Conservation (phyloP, 2,113 vertebrate species). For the Hemichromis elongatus region DNA sequence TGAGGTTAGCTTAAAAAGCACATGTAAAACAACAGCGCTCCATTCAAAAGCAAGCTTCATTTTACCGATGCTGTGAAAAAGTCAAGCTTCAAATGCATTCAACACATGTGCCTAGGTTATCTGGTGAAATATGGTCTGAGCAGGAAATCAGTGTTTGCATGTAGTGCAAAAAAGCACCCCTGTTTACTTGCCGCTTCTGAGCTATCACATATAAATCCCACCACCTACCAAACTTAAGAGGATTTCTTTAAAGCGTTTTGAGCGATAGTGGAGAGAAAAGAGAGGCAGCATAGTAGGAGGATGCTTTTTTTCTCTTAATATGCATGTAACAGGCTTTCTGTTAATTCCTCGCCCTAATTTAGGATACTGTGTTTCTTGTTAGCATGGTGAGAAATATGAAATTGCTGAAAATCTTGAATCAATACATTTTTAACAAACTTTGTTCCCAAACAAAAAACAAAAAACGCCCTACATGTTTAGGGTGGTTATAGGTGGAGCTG, state of each 20-base stretch:
- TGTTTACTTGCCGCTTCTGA: background rate
- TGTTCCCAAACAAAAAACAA: background rate
- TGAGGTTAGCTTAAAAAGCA: background rate
- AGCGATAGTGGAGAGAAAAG: background rate
- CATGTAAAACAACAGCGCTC: background rate
- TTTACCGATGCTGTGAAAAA: background rate
- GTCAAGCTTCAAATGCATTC: background rate
- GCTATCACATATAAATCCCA: background rate
- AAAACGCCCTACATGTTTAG: background rate
- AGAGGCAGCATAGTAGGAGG: background rate
- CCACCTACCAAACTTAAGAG: background rate
- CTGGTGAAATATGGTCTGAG: background rate
- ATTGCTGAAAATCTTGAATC: background rate
- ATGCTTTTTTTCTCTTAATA: background rate
- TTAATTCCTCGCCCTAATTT: background rate
- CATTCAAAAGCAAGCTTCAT: background rate
- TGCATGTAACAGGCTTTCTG: background rate
- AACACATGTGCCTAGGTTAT: accelerated
- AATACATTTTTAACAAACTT: background rate
- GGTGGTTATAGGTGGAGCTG: background rate
- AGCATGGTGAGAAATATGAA: background rate
- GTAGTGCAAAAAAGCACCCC: background rate
- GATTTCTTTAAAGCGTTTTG: background rate
- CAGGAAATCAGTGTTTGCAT: background rate
- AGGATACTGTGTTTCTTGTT: background rate